Base-by-base conservation (phyloP, 2,113 vertebrate species). In the Colossoma macropomum region DNA sequence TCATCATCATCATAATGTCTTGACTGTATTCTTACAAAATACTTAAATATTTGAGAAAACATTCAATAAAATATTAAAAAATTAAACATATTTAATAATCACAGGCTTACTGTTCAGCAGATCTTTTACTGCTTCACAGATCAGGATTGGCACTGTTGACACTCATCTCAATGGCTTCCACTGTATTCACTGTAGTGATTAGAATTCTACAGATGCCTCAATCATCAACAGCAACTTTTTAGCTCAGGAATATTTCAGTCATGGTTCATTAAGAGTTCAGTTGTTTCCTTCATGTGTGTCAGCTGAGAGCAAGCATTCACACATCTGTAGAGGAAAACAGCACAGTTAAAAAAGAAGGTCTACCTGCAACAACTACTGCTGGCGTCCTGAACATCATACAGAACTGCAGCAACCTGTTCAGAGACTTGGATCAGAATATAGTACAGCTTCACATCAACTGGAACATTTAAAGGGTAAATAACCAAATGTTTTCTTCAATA, bases 241-340 rank as follows among this genome's bases (percentile, higher is more conserved):
- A 62, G 4, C 28, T 63, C 66, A 27, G 32, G 25, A 78, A 54
- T 11, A 41, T 41, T 38, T 78, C 76, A 78, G 27, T 79, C 60
- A 38, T 34, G 48, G 65, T 41, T 69, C 65, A 69, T 41, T 66
- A 30, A 41, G n/a, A 50, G 75, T 52, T 69, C 65, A 79, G 30
- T n/a, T 11, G 62, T n/a, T 28, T 30, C 13, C 2, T n/a, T 15
- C 10, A 4, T 6, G 27, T 28, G 3, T 2, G 50, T 52, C 50
- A 52, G 62, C 4, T 27, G 25, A 27, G 13, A 28, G 30, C 25
- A 65, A 65, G 62, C 62, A 30, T 1, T 3, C 62, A 27, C 15
- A 23, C 25, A 65, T 17, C 16, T 8, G 11, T 9, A 16, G 28
- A 28, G 13, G 62, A 30, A 65, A 65, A 65, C 27, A 65, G 27